Evolutionary conservation across 2,888 invertebrate species (phyloP).

Genomic region (Tenthredo mesomela): DNA sequence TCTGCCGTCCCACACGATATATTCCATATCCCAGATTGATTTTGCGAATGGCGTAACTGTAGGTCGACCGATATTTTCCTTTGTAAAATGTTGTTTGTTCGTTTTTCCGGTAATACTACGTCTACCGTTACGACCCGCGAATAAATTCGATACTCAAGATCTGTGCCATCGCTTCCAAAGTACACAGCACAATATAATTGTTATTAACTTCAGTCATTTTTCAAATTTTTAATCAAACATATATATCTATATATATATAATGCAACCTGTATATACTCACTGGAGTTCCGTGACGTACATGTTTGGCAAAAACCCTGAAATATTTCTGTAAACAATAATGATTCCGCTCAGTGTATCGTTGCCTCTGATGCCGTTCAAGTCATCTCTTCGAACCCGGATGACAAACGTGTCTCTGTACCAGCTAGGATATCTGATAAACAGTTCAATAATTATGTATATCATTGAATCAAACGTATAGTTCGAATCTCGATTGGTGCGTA

Average conservation of each 20-base stretch:
- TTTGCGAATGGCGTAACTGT: conserved; percentile 79
- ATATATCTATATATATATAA: no score
- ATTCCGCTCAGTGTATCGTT: conserved; percentile 74
- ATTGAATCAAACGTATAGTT: neutral
- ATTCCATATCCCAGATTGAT: conserved; percentile 78
- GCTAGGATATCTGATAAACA: conserved; percentile 73
- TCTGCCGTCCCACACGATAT: conserved; percentile 78
- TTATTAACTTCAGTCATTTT: conserved; percentile 58
- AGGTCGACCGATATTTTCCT: conserved; percentile 77
- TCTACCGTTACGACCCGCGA: conserved; percentile 80
- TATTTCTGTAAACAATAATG: conserved; percentile 83
- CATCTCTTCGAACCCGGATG: conserved; percentile 71
- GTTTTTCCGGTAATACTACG: conserved; percentile 63
- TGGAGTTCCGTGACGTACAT: conserved; percentile 82
- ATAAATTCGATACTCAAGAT: conserved; percentile 84
- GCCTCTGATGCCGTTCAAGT: conserved; percentile 63
- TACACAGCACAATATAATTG: neutral
- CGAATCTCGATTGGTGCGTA: neutral
- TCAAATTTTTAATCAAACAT: conserved; percentile 45
- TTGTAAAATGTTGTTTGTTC: conserved; percentile 55
- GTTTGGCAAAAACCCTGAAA: conserved; percentile 83
- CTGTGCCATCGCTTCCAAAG: conserved; percentile 81
- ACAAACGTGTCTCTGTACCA: conserved; percentile 78
- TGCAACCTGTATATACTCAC: conserved; percentile 79
- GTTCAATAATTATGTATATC: neutral